A percentile compares a stretch with the other conserved stretches of the same genome.
Conservation (phyloP, 2,797 vertebrate genomes). For the Rhinichthys osculus region DNA sequence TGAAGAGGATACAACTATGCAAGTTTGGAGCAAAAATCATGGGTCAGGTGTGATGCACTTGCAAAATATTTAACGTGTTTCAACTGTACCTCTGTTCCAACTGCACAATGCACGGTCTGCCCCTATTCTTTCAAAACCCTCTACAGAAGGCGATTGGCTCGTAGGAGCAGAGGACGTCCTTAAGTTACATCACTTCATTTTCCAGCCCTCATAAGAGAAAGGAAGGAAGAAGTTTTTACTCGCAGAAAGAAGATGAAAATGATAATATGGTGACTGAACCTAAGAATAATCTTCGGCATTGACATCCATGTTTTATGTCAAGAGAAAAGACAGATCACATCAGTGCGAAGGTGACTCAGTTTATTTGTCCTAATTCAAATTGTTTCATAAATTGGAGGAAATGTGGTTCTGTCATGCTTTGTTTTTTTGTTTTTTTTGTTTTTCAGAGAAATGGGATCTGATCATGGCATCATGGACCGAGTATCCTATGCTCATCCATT, state of each 20-base stretch:
- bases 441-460: constrained; percentile 66
- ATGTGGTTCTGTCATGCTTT: background rate
- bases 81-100: background rate
- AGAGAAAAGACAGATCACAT: constrained; percentile 17
- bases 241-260: constrained; percentile 18
- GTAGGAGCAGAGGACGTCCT: background rate
- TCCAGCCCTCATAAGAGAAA: constrained; percentile 3
- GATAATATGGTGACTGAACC: constrained; percentile 5
- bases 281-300: background rate
- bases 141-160: background rate
- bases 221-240: background rate
- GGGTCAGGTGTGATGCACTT: background rate
- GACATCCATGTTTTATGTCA: constrained; percentile 36
- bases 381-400: background rate
- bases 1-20: background rate
- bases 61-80: background rate
- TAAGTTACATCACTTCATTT: background rate
- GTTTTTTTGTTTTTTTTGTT: background rate
- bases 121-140: background rate
- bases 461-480: constrained; percentile 65
- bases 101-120: background rate
- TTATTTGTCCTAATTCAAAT: background rate
- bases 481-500: constrained; percentile 65
- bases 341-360: background rate
- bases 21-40: background rate